Percentiles rank a stretch among this genome's conserved stretches.
Conservation (phyloP, 2,113 vertebrate genomes). For the Brachypodius melanocephalos region DNA sequence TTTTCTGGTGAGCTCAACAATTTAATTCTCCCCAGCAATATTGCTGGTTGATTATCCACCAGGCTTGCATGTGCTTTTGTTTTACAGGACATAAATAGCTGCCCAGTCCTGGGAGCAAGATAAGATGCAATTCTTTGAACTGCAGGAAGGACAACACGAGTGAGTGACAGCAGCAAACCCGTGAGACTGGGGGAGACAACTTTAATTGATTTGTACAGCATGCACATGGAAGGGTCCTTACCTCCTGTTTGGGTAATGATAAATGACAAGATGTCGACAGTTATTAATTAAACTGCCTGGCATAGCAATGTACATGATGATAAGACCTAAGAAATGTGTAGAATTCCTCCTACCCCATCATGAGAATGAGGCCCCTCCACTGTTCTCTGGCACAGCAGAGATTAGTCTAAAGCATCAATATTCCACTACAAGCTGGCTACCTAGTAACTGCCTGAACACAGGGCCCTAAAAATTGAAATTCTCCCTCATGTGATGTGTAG, state of each 20-base stretch:
- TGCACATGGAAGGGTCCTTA: conserved; percentile 12
- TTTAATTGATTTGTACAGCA: conserved; percentile 43
- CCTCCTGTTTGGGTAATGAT: conserved; percentile 61
- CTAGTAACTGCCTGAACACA: conserved; percentile 64
- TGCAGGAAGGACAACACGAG: neutral
- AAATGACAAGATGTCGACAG: conserved; percentile 71
- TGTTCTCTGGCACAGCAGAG: conserved; percentile 73
- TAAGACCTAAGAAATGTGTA: conserved; percentile 52
- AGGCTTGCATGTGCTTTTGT: neutral
- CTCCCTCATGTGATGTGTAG: conserved; percentile 61
- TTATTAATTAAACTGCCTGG: conserved; percentile 75
- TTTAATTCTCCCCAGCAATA: neutral
- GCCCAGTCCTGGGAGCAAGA: neutral
- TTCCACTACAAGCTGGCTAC: conserved; percentile 42
- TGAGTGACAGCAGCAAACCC: neutral
- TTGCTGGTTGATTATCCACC: neutral
- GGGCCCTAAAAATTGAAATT: conserved; percentile 75
- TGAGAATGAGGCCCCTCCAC: conserved; percentile 75
- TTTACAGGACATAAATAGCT: neutral
- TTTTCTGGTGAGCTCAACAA: neutral
- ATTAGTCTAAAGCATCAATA: neutral
- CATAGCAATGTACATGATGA: neutral
- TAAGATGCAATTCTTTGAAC: neutral
- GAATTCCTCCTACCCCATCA: conserved; percentile 65
- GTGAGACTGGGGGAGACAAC: neutral